Conservation (phyloP, 2,797 vertebrate species). For the Enteromius viviparus region DNA sequence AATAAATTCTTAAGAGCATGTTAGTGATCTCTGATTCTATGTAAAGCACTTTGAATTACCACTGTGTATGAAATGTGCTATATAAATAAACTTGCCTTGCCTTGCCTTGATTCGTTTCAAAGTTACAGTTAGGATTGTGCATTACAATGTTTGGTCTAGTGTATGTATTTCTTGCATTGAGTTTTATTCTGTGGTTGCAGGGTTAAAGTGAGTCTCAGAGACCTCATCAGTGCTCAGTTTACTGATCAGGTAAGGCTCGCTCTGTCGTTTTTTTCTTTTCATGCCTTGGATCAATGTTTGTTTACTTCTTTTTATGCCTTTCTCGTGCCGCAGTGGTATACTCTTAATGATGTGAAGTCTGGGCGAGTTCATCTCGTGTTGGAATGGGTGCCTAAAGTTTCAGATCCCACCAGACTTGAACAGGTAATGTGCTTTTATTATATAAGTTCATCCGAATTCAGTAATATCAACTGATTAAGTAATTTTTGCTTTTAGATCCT, state of each 20-base stretch:
- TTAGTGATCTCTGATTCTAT: neutral
- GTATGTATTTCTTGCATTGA: neutral
- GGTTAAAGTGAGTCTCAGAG: constrained; percentile 84
- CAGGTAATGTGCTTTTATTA: constrained; percentile 73
- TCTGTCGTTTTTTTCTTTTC: neutral
- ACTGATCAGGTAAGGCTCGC: constrained; percentile 80
- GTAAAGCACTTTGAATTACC: no score
- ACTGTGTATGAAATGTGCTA: no score
- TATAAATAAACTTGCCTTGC: no score
- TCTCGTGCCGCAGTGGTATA: constrained; percentile 82
- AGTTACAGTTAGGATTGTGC: neutral
- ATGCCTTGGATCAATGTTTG: neutral
- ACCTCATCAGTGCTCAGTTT: constrained; percentile 81
- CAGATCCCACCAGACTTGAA: constrained; percentile 79
- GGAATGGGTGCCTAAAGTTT: constrained; percentile 82
- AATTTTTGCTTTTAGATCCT: constrained; percentile 76
- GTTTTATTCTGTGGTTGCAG: constrained; percentile 71
- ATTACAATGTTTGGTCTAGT: neutral
- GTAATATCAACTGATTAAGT: neutral
- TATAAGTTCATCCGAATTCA: neutral
- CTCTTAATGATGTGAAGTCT: constrained; percentile 88
- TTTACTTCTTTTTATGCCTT: constrained; percentile 6
- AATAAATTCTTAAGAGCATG: neutral
- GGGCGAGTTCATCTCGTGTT: constrained; percentile 87
- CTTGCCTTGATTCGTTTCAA: no score